A percentile compares a stretch with the other conserved stretches of the same genome.
Evolutionary conservation across 2,888 invertebrate species (phyloP).

Genomic region (Glyphotaelius pellucidus): DNA sequence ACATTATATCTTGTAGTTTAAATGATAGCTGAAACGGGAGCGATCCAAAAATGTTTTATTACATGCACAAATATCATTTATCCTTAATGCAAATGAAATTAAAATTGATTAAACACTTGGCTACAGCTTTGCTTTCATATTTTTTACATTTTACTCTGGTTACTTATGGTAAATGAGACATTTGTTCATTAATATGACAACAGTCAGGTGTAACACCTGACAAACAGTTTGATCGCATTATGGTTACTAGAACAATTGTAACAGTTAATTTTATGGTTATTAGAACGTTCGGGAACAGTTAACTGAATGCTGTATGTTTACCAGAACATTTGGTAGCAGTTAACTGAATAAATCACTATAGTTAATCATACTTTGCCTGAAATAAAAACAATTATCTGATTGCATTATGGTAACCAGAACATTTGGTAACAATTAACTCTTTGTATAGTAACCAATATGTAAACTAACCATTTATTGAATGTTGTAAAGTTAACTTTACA

Average conservation of each 20-base stretch:
- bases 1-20: slow-evolving; percentile 18
- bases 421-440: neutral
- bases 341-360: neutral
- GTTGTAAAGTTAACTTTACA: no score
- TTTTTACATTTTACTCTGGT: neutral
- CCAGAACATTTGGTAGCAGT: neutral
- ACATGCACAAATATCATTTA: slow-evolving; percentile 19
- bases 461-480: no score
- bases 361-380: neutral
- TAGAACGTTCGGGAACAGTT: neutral
- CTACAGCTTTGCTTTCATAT: neutral
- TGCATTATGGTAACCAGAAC: no score
- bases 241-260: no score
- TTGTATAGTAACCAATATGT: neutral
- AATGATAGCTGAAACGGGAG: slow-evolving; percentile 2
- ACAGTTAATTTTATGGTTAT: neutral
- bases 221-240: neutral
- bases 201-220: neutral
- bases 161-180: neutral
- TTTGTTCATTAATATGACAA: neutral
- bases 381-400: neutral
- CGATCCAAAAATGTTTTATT: neutral
- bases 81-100: neutral
- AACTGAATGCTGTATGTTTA: neutral
- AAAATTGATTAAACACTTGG: neutral